Percentiles rank a stretch among this genome's conserved stretches.
Evolutionary conservation across 2,888 invertebrate species (phyloP).

Genomic region (Tipula unca): DNA sequence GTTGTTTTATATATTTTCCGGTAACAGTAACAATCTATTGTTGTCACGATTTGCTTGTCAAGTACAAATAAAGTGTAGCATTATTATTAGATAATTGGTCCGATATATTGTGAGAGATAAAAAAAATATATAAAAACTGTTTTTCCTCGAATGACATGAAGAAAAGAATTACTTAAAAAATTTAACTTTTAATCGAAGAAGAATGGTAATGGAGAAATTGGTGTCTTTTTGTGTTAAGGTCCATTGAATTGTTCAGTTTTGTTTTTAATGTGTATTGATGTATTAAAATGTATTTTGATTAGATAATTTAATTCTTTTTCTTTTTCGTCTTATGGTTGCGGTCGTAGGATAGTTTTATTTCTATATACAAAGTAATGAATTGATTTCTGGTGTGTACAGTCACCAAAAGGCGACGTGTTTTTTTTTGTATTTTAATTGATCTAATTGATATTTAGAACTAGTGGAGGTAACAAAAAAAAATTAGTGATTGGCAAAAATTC

Average conservation of each 20-base stretch:
- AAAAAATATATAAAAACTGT: neutral
- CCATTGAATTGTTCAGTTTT: neutral
- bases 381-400: neutral
- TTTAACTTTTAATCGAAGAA: neutral
- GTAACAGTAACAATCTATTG: neutral
- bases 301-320: neutral
- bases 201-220: neutral
- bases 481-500: neutral
- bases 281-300: constrained; percentile 1
- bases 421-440: neutral
- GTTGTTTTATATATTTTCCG: neutral
- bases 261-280: neutral
- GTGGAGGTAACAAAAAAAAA: neutral
- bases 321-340: neutral
- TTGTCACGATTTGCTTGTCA: constrained; percentile 8
- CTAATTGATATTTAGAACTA: constrained; percentile 2
- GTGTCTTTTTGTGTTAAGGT: neutral
- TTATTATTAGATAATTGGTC: neutral
- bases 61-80: neutral
- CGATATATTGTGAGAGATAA: neutral
- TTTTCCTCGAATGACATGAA: neutral
- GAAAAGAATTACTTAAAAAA: neutral
- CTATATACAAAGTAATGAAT: neutral
- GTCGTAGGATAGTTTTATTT: neutral
- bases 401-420: neutral